phyloP scores from a whole-genome alignment of 1,140 invertebrate genomes.

The Drosophila virilis region DNA sequence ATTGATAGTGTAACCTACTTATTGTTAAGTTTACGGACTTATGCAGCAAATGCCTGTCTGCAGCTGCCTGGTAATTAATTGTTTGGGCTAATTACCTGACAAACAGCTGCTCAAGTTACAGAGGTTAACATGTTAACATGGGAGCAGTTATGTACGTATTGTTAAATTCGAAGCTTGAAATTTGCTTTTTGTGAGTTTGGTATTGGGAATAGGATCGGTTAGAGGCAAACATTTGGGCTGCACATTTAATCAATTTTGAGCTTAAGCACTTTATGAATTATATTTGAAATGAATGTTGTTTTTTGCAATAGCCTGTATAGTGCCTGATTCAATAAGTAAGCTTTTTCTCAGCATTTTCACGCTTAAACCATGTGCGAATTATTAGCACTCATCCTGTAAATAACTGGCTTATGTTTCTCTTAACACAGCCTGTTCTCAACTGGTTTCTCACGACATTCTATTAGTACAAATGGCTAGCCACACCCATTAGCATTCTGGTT shows the following conservation, averaged over 20 bases:
- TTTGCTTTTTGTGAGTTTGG: neutral
- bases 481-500: conserved; percentile 4
- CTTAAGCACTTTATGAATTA: too few species aligned
- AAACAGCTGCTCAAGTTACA: conserved; percentile 22
- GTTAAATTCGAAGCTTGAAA: neutral
- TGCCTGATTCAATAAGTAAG: too few species aligned
- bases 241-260: too few species aligned
- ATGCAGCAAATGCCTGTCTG: conserved; percentile 55
- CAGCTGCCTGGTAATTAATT: conserved; percentile 39
- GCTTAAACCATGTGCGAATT: neutral
- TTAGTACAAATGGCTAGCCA: conserved; percentile 1
- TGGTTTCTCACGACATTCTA: conserved; percentile 2
- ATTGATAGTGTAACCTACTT: conserved; percentile 55
- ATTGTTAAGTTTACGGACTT: conserved; percentile 36
- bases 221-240: too few species aligned
- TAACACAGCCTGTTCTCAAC: conserved; percentile 13
- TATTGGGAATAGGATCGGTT: neutral
- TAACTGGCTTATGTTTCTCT: neutral
- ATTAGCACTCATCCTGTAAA: neutral
- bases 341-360: neutral
- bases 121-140: conserved; percentile 13
- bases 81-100: conserved; percentile 38
- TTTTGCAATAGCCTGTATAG: too few species aligned
- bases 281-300: too few species aligned
- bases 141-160: neutral